Base-by-base conservation (phyloP, 2,797 vertebrate genomes). In the Syncerus caffer region DNA sequence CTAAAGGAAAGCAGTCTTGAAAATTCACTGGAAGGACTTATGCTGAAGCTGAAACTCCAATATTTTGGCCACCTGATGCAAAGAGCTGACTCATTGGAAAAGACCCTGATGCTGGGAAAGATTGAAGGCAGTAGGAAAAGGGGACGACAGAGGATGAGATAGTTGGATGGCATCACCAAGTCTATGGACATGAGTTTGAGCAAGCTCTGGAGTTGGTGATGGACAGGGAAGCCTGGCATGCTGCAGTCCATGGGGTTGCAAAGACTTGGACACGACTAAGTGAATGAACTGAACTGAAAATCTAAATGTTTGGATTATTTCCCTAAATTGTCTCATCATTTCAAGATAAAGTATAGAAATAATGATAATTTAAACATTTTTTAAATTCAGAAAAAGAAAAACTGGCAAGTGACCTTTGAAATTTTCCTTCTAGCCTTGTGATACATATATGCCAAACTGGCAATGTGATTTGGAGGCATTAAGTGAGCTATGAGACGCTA, bases 301-400 rank as follows among this genome's bases (percentile, higher is more conserved):
- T 95, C 31, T 90, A 94, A 95, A 85, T 62, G 19, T 93, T 95
- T 94, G 38, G 31, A 78, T 85, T 42, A 79, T 23, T 83, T 90
- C 64, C 60, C 25, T 88, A 94, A 82, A 3, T 85, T 57, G 2
- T 82, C 83, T 71, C n/a, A 76, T 16, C 7, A 50, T 80, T 96
- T 90, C 55, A 79, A 71, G 79, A 90, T 90, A 85, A 92, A 88
- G 62, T 83, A 85, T 23, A 90, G 47, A 95, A 93, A 90, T 47
- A 2, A 58, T 21, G 8, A 7, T 64, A 87, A 88, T 42, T 92
- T 85, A 74, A 17, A 97, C 88, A 4, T 79, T 95, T 64, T 58
- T 29, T 31, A 34, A 50, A 91, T 79, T 89, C 64, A 60, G 29
- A 85, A 10, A 80, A 93, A 95, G 53, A 55, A 93, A 94, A 86